Conservation (phyloP, 1,140 invertebrate species). For the Xylocopa sonorina region DNA sequence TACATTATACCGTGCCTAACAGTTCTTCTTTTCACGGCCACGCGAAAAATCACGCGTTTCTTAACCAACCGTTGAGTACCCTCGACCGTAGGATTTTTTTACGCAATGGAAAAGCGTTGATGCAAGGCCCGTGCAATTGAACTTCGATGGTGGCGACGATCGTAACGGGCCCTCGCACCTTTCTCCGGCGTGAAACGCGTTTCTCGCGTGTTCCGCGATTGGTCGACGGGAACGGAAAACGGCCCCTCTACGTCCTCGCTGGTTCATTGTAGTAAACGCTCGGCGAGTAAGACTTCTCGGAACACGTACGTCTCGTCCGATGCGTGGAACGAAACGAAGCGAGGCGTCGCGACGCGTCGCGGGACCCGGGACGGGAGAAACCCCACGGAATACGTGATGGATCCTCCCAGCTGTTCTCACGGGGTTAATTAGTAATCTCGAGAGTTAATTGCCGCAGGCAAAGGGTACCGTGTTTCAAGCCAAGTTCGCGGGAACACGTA, state of each 20-base stretch:
- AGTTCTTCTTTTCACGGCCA: too few relatives aligned
- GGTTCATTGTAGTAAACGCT: slow-evolving; percentile 45
- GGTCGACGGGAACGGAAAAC: slow-evolving; percentile 63
- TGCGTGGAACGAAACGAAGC: slow-evolving; percentile 27
- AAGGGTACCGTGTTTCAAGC: slow-evolving; percentile 43
- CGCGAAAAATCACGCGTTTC: too few relatives aligned
- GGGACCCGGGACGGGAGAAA: slow-evolving; percentile 38
- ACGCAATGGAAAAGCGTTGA: slow-evolving; percentile 19
- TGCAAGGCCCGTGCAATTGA: slow-evolving; percentile 17
- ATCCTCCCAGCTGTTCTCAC: slow-evolving; percentile 64
- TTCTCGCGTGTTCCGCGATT: slow-evolving; percentile 62
- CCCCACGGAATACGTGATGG: slow-evolving; percentile 52
- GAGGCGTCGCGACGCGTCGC: slow-evolving; percentile 29
- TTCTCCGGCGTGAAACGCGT: slow-evolving; percentile 69
- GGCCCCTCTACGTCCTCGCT: slow-evolving; percentile 49
- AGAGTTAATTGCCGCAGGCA: slow-evolving; percentile 66
- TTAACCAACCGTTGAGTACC: too few relatives aligned
- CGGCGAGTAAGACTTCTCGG: slow-evolving; percentile 15
- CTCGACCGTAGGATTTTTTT: slow-evolving; percentile 5
- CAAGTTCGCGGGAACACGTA: slow-evolving; percentile 43
- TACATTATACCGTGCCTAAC: too few relatives aligned
- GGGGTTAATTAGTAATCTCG: slow-evolving; percentile 74
- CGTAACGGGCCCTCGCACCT: slow-evolving; percentile 73
- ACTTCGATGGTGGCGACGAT: slow-evolving; percentile 31
- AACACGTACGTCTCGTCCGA: slow-evolving; percentile 2